These are phyloP conservation scores for Rhagium mordax DNA, from an alignment of 2,888 invertebrate species.

Conservation along the genomic window DNA sequence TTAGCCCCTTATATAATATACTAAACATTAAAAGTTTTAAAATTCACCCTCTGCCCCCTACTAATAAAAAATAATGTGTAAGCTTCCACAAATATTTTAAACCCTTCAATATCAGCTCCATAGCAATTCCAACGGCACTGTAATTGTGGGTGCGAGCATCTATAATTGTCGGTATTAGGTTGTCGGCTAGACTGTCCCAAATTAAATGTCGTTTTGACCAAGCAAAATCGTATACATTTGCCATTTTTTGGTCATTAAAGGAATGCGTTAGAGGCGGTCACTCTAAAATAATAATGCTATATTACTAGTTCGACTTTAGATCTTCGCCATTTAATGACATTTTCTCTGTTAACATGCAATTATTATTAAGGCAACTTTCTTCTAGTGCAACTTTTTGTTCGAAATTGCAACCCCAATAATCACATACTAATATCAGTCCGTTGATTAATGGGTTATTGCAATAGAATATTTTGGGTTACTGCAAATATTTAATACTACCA, in stretches of 20 bases:
- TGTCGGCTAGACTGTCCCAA: slow-evolving; percentile 37
- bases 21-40: not conserved
- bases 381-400: not conserved
- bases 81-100: slow-evolving; percentile 27
- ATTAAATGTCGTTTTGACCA: slow-evolving; percentile 37
- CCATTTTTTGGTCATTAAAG: slow-evolving; percentile 33
- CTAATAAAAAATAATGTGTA: slow-evolving; percentile 2
- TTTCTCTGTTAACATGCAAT: slow-evolving; percentile 20
- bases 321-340: slow-evolving; percentile 18
- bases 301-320: not conserved
- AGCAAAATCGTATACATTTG: slow-evolving; percentile 27
- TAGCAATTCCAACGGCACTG: slow-evolving; percentile 7
- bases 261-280: slow-evolving; percentile 34
- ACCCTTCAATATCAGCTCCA: slow-evolving; percentile 40
- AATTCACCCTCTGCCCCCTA: too few relatives aligned
- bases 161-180: slow-evolving; percentile 44
- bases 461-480: too few relatives aligned
- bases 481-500: too few relatives aligned
- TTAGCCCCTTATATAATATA: not conserved
- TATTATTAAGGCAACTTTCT: not conserved
- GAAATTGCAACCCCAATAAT: not conserved
- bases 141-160: slow-evolving; percentile 49
- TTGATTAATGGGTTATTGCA: not conserved
- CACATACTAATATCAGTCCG: not conserved
- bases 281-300: slow-evolving; percentile 19